These are phyloP conservation scores for Acomys russatus DNA, from an alignment of 2,797 vertebrate species.

Conservation along the genomic window DNA sequence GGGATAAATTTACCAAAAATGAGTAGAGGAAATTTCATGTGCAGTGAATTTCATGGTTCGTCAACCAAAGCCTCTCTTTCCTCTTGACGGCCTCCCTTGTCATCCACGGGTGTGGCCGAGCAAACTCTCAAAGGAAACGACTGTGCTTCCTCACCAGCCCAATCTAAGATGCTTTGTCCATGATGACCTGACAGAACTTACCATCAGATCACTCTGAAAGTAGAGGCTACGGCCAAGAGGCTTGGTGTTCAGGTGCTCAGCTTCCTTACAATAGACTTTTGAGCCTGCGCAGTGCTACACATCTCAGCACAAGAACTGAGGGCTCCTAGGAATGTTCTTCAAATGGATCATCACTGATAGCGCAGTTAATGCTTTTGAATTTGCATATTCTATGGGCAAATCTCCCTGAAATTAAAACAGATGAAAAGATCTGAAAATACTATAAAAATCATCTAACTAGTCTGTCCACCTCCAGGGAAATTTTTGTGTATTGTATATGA, in stretches of 20 bases:
- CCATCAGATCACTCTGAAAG: background rate
- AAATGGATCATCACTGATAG: slow-evolving; percentile 10
- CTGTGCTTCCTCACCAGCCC: background rate
- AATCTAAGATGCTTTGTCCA: too few species aligned
- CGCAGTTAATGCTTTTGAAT: slow-evolving; percentile 17
- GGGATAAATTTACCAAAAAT: slow-evolving; percentile 17
- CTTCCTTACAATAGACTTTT: background rate
- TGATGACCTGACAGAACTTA: background rate
- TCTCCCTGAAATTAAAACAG: slow-evolving; percentile 23
- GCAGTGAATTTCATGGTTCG: background rate
- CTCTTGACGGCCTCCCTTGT: background rate
- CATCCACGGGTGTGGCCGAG: background rate
- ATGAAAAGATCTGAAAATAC: background rate
- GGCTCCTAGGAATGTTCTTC: slow-evolving; percentile 7
- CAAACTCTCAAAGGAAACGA: background rate
- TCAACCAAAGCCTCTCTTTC: background rate
- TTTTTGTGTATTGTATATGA: slow-evolving; percentile 37
- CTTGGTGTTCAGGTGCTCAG: background rate
- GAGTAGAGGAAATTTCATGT: background rate
- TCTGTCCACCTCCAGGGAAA: background rate
- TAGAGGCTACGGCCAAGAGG: background rate
- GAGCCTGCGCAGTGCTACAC: background rate
- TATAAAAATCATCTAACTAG: slow-evolving; percentile 24
- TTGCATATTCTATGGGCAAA: background rate
- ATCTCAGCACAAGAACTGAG: slow-evolving; percentile 13